These are phyloP conservation scores for Nasonovia ribisnigri DNA, from an alignment of 2,888 invertebrate genomes.

Conservation along the genomic window DNA sequence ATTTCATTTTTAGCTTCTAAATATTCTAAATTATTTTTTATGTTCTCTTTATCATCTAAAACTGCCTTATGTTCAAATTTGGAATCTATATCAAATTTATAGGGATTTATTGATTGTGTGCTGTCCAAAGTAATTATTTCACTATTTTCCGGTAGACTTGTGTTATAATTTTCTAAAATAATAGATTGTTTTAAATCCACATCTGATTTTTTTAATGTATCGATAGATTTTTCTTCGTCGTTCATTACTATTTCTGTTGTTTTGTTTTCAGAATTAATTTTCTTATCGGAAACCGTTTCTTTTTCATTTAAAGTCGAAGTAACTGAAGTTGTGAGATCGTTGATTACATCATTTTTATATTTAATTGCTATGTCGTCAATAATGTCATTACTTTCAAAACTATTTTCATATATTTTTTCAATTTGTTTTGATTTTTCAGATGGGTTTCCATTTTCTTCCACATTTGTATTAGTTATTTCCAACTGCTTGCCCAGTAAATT, in stretches of 20 bases:
- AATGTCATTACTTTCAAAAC: not conserved
- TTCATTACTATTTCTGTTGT: conserved; percentile 66
- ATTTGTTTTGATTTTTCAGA: conserved; percentile 65
- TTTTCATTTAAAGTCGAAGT: not conserved
- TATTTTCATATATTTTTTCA: not conserved
- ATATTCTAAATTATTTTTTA: conserved; percentile 55
- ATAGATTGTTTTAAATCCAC: not conserved
- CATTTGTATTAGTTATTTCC: conserved; percentile 6
- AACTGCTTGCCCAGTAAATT: not conserved
- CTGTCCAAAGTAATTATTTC: not conserved
- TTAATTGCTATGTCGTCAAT: conserved; percentile 14
- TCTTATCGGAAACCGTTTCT: not conserved
- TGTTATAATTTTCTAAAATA: not conserved
- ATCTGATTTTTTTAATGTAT: not conserved
- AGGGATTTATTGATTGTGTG: not conserved
- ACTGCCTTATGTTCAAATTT: not conserved
- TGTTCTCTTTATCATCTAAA: conserved; percentile 60
- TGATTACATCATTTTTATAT: not conserved
- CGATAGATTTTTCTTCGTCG: conserved; percentile 53
- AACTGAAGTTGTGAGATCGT: not conserved
- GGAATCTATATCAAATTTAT: conserved; percentile 51
- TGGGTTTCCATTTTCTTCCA: conserved; percentile 64
- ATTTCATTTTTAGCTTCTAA: conserved; percentile 60
- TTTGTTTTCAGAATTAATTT: conserved; percentile 46
- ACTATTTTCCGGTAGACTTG: not conserved